phyloP scores from a whole-genome alignment of 2,888 invertebrate genomes.

The Girardia tigrina region DNA sequence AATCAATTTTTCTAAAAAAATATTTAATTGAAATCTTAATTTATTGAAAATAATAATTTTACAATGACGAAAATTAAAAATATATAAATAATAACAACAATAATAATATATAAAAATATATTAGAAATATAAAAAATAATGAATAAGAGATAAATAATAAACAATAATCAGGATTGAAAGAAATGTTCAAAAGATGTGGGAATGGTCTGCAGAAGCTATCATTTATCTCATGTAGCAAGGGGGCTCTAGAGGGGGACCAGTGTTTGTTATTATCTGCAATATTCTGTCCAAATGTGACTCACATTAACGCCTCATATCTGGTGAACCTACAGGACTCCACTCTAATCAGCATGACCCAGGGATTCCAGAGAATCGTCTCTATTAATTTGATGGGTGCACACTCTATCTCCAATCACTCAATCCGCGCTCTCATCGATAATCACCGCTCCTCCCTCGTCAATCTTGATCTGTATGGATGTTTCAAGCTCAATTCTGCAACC shows the following conservation, averaged over 20 bases:
- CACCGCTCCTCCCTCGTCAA: neutral
- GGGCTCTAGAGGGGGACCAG: slow-evolving; percentile 33
- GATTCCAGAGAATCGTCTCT: neutral
- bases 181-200: slow-evolving; percentile 21
- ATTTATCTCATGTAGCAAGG: slow-evolving; percentile 28
- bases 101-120: too few species aligned
- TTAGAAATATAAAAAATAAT: too few species aligned
- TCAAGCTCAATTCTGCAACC: slow-evolving; percentile 13
- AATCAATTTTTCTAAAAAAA: too few species aligned
- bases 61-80: too few species aligned
- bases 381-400: slow-evolving; percentile 29
- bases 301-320: slow-evolving; percentile 30
- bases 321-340: slow-evolving; percentile 29
- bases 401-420: neutral
- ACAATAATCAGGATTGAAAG: slow-evolving; percentile 5
- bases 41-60: too few species aligned
- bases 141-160: too few species aligned
- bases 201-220: slow-evolving; percentile 1
- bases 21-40: too few species aligned
- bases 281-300: slow-evolving; percentile 27
- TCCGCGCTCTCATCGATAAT: neutral
- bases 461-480: slow-evolving; percentile 34
- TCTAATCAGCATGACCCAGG: slow-evolving; percentile 26
- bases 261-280: slow-evolving; percentile 28
- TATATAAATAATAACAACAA: too few species aligned